These are phyloP conservation scores for Apodemia duryi DNA, from an alignment of 2,888 invertebrate genomes.

Conservation along the genomic window DNA sequence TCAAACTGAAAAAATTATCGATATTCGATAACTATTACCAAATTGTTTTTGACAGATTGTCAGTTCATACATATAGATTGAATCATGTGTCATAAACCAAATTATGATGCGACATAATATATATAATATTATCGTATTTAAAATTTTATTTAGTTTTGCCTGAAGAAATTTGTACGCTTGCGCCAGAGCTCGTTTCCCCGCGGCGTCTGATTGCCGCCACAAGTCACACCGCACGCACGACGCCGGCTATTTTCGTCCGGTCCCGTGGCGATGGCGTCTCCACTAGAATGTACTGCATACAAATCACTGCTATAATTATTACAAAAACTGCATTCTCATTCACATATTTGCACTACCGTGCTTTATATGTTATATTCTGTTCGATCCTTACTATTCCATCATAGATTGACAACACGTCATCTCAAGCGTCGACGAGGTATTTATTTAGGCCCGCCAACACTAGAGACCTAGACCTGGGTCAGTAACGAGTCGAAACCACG, in stretches of 20 bases:
- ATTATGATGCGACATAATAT: too few species aligned
- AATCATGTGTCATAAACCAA: too few species aligned
- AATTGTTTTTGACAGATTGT: too few species aligned
- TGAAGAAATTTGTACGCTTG: too few species aligned
- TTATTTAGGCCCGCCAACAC: neutral
- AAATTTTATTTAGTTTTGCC: too few species aligned
- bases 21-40: too few species aligned
- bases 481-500: constrained; percentile 6
- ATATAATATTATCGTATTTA: too few species aligned
- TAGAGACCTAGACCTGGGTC: neutral
- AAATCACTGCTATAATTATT: constrained; percentile 21
- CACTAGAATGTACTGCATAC: constrained; percentile 30
- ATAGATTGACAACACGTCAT: constrained; percentile 14
- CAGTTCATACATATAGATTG: too few species aligned
- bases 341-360: constrained; percentile 40
- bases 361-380: neutral
- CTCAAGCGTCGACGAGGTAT: too few species aligned
- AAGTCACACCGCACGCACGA: constrained; percentile 19
- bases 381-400: constrained; percentile 18
- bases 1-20: too few species aligned
- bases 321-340: constrained; percentile 6
- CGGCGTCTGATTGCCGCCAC: too few species aligned
- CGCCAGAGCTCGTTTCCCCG: too few species aligned
- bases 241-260: constrained; percentile 37
- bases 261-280: constrained; percentile 30